Percentiles rank a stretch among this genome's conserved stretches.
These are phyloP conservation scores for Belonocnema kinseyi DNA, from an alignment of 1,140 invertebrate genomes.

Conservation along the genomic window DNA sequence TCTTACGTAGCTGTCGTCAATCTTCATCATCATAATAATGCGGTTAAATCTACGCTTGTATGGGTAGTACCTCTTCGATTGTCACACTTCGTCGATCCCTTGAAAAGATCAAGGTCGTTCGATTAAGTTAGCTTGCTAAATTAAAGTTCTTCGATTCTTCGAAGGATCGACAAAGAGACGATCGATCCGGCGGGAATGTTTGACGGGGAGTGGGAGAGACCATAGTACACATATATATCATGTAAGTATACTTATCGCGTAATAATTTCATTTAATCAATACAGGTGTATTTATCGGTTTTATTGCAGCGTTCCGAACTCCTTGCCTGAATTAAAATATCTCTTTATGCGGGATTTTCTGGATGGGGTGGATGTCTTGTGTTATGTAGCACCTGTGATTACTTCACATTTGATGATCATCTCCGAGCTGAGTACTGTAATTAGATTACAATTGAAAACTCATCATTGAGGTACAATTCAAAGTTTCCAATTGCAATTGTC, in stretches of 20 bases:
- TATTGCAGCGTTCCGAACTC: slow-evolving; percentile 76
- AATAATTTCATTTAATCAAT: slow-evolving; percentile 75
- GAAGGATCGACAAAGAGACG: slow-evolving; percentile 53
- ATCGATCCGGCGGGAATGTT: slow-evolving; percentile 58
- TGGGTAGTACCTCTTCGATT: slow-evolving; percentile 43
- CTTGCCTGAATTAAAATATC: slow-evolving; percentile 72
- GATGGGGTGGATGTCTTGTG: slow-evolving; percentile 25
- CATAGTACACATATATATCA: slow-evolving; percentile 76
- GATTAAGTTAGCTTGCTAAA: too few relatives aligned
- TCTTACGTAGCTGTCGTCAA: slow-evolving; percentile 73
- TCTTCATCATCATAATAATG: slow-evolving; percentile 73
- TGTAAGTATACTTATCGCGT: slow-evolving; percentile 75
- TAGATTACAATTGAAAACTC: too few relatives aligned
- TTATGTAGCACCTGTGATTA: not conserved
- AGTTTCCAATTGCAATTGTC: too few relatives aligned
- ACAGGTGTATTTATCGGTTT: slow-evolving; percentile 69
- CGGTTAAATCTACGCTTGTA: slow-evolving; percentile 75
- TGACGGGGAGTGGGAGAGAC: slow-evolving; percentile 76
- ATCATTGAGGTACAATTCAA: too few relatives aligned
- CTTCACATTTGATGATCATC: not conserved
- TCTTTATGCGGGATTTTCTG: slow-evolving; percentile 51
- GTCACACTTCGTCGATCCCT: not conserved
- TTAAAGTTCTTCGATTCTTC: not conserved
- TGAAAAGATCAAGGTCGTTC: not conserved
- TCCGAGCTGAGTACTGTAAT: not conserved